Evolutionary conservation across 2,888 invertebrate genomes (phyloP), one percentile per base, ranked within the genome.

Genomic region (Ceriagrion tenellum): DNA sequence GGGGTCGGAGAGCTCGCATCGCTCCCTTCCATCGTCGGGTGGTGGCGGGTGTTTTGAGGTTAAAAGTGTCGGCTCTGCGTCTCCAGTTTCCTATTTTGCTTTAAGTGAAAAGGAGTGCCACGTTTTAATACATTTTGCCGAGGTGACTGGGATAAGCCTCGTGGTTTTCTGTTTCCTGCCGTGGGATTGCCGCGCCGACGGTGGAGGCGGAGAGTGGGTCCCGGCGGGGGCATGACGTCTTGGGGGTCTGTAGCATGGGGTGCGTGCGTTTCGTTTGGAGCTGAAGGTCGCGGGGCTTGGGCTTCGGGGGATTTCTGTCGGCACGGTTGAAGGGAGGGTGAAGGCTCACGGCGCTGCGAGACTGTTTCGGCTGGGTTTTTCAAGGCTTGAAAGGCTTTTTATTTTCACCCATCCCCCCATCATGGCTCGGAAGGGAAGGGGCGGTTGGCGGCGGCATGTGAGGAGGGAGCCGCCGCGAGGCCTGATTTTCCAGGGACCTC

Each of bases 131-230:
- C 89, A 89, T 89, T 89, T 89, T 55, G 47, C 55, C 26, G 89
- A 89, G 89, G 89, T 89, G 89, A 55, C 89, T 89, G 89, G 89
- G 89, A 89, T 89, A 89, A 89, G 89, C 89, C 74, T 47, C 89
- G 89, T 47, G 89, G 89, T 89, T 89, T 89, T 55, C 26, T 40
- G 55, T 89, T 88, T 88, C 47, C 47, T n/a, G 89, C n/a, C 55
- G 89, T 13, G 55, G 47, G 89, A 89, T 89, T 89, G 89, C 89
- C 89, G 13, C 89, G 23, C 89, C 55, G 3, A 16, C 8, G 40
- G 35, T 4, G 40, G 23, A 18, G 59, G 23, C 26, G 91, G 30
- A 18, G 59, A 16, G 59, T 59, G 59, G 20, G 59, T 59, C 2
- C 0, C 23, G 4, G 55, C 18, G 18, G 8, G 56, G 47, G 26